phyloP scores from a whole-genome alignment of 1,140 invertebrate genomes.

The Philotrypesis tridentata region DNA sequence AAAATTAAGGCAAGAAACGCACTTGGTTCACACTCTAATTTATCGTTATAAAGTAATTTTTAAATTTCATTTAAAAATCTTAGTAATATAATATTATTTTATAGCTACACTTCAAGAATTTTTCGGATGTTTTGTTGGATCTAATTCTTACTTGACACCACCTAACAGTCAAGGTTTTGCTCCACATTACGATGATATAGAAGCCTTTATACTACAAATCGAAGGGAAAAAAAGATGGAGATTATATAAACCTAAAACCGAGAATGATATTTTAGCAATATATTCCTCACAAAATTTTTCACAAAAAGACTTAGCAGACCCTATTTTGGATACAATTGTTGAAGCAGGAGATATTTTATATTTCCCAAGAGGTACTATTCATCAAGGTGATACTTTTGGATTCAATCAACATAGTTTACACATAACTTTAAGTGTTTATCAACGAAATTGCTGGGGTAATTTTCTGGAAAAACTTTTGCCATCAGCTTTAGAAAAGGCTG shows the following conservation, averaged over 20 bases:
- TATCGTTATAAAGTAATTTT: too few species aligned
- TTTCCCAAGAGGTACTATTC: constrained; percentile 93
- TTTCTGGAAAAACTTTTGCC: constrained; percentile 89
- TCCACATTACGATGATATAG: constrained; percentile 98
- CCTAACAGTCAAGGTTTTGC: constrained; percentile 97
- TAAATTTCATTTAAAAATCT: too few species aligned
- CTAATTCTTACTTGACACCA: constrained; percentile 97
- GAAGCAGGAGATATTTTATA: constrained; percentile 94
- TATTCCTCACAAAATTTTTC: constrained; percentile 89
- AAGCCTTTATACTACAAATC: constrained; percentile 97
- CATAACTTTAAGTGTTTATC: constrained; percentile 93
- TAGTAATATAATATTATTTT: constrained; percentile 33
- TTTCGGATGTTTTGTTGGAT: constrained; percentile 94
- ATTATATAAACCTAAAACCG: constrained; percentile 84
- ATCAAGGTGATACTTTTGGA: constrained; percentile 88
- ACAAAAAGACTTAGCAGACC: constrained; percentile 84
- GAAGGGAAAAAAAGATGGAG: constrained; percentile 97
- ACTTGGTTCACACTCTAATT: too few species aligned
- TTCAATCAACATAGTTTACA: constrained; percentile 88
- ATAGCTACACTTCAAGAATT: constrained; percentile 91
- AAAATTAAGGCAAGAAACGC: too few species aligned
- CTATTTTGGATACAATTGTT: constrained; percentile 87
- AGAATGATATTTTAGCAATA: constrained; percentile 82
- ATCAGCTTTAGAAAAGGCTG: constrained; percentile 82
- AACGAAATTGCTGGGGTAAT: constrained; percentile 92